Percentiles rank a stretch among this genome's conserved stretches.
Conservation (phyloP, 2,797 vertebrate species). For the Sardinella longiceps region DNA sequence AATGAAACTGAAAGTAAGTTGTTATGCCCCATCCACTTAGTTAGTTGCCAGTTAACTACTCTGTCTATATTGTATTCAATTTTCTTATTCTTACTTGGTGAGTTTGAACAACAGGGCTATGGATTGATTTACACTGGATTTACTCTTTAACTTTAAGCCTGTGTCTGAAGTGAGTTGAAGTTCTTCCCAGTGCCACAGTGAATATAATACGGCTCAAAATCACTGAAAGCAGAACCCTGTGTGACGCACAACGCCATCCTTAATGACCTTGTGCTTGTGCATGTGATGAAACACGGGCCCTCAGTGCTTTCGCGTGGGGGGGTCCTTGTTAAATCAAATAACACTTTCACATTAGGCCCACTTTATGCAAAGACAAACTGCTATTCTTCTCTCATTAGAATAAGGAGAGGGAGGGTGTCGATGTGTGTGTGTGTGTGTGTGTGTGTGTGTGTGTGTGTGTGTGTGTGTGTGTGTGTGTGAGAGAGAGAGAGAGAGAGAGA, state of each 20-base stretch:
- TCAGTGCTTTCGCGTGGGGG: constrained; percentile 32
- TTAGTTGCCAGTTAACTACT: too few relatives aligned
- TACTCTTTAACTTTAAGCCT: too few relatives aligned
- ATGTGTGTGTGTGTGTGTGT: too few relatives aligned
- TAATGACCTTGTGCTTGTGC: constrained; percentile 31
- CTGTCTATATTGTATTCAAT: too few relatives aligned
- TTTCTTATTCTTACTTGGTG: too few relatives aligned
- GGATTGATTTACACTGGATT: too few relatives aligned
- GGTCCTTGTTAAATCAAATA: constrained; percentile 59
- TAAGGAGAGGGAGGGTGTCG: too few relatives aligned
- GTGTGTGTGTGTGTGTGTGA: not conserved
- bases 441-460: too few relatives aligned
- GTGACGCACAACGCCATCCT: constrained; percentile 18
- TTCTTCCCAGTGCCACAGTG: not conserved
- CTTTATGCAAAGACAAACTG: constrained; percentile 17
- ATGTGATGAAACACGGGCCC: not conserved
- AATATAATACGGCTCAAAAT: not conserved
- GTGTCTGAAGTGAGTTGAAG: not conserved
- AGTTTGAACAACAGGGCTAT: too few relatives aligned
- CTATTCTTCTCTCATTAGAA: constrained; percentile 22
- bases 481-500: not conserved
- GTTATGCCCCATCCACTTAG: too few relatives aligned
- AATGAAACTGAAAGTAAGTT: too few relatives aligned
- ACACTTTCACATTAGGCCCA: constrained; percentile 55
- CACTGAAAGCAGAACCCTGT: not conserved